Conservation (phyloP, 1,140 invertebrate genomes). For the Lordiphosa clarofinis region DNA sequence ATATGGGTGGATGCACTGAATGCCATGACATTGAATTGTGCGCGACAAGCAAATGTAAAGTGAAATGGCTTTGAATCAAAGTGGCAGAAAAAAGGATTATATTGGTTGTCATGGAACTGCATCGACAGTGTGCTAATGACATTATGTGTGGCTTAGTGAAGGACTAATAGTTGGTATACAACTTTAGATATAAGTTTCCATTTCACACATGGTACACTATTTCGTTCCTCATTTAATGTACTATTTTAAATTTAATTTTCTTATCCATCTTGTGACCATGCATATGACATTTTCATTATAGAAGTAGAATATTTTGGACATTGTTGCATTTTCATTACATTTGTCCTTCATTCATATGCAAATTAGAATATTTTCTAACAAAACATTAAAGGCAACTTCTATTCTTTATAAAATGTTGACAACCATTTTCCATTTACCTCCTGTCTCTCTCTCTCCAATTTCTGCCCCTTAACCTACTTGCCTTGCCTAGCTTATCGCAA, state of each 20-base stretch:
- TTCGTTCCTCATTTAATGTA: neutral
- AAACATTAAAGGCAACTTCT: constrained; percentile 14
- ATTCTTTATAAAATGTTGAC: constrained; percentile 11
- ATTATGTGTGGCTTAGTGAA: constrained; percentile 1
- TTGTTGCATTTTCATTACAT: constrained; percentile 47
- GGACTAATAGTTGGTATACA: no score
- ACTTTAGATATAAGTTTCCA: neutral
- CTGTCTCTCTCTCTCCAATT: neutral
- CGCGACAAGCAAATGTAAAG: constrained; percentile 13
- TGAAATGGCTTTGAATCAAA: constrained; percentile 25
- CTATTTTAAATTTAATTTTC: neutral
- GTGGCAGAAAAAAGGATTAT: constrained; percentile 12
- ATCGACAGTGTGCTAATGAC: constrained; percentile 10
- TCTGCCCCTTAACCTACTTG: constrained; percentile 25
- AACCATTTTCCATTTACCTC: constrained; percentile 21
- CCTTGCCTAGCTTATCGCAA: constrained; percentile 45
- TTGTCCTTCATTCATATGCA: constrained; percentile 29
- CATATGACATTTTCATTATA: constrained; percentile 56
- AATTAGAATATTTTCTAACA: constrained; percentile 20
- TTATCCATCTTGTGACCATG: constrained; percentile 1
- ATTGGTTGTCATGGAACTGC: constrained; percentile 27
- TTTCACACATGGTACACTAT: no score
- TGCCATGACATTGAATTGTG: constrained; percentile 51
- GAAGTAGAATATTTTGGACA: constrained; percentile 10
- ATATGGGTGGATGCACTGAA: constrained; percentile 12